Percentiles rank a stretch among this genome's conserved stretches.
Evolutionary conservation across 2,113 vertebrate species (phyloP).

Genomic region (Mus spicilegus): DNA sequence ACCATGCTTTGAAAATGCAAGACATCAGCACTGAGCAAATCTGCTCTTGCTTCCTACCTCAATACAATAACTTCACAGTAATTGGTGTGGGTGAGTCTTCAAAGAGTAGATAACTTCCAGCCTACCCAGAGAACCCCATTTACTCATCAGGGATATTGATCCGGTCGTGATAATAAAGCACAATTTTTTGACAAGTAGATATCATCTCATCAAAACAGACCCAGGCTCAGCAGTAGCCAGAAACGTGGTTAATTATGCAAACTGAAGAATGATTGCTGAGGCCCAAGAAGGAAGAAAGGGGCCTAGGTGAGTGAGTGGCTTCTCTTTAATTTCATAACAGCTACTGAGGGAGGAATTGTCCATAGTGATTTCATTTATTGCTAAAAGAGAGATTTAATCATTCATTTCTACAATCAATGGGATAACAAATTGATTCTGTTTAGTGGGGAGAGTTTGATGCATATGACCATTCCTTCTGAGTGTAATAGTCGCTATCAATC

Average conservation of each 20-base stretch:
- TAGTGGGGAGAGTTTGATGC: constrained; percentile 42
- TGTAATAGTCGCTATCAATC: constrained; percentile 63
- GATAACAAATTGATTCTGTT: constrained; percentile 69
- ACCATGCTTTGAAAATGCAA: constrained; percentile 14
- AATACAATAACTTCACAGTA: neutral
- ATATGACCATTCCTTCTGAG: constrained; percentile 44
- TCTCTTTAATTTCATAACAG: constrained; percentile 43
- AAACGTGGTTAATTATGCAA: neutral
- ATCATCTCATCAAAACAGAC: neutral
- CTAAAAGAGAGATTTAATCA: constrained; percentile 56
- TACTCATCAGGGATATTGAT: neutral
- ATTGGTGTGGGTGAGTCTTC: neutral
- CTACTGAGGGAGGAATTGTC: constrained; percentile 38
- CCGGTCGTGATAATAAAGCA: neutral
- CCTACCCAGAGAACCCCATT: neutral
- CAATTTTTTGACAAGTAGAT: constrained; percentile 12
- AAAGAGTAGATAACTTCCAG: constrained; percentile 15
- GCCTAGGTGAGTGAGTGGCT: constrained; percentile 10
- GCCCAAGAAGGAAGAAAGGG: neutral
- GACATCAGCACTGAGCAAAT: neutral
- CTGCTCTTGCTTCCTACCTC: neutral
- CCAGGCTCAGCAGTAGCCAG: constrained; percentile 31
- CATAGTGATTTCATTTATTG: constrained; percentile 59
- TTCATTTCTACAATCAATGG: constrained; percentile 56
- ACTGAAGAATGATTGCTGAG: neutral